Conservation (phyloP, 2,113 vertebrate genomes). For the Platichthys stellatus region DNA sequence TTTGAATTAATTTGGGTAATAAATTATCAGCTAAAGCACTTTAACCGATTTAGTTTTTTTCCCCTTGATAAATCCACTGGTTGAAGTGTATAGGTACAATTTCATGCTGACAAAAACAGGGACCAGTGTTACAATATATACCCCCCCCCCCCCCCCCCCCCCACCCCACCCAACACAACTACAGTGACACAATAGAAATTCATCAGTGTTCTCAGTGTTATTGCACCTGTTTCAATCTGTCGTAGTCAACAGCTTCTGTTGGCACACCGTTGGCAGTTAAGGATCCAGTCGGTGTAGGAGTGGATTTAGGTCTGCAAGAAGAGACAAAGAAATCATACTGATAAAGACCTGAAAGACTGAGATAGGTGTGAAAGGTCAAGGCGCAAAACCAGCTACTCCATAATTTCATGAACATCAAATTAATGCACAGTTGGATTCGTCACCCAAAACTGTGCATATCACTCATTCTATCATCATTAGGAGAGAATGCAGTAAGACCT, state of each 20-base stretch:
- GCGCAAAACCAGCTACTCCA: neutral
- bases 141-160: too few species aligned
- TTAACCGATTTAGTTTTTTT: too few species aligned
- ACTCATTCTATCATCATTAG: neutral
- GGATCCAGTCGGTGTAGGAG: constrained; percentile 88
- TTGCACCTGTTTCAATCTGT: constrained; percentile 96
- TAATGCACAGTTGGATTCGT: neutral
- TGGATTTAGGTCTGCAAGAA: constrained; percentile 91
- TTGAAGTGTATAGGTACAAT: too few species aligned
- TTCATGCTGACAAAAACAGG: neutral
- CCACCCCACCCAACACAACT: too few species aligned
- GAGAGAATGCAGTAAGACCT: neutral
- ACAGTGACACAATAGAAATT: neutral
- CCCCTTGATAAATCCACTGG: too few species aligned
- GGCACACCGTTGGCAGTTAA: constrained; percentile 97
- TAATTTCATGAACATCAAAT: neutral
- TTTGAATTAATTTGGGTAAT: too few species aligned
- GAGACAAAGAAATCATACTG: constrained; percentile 10
- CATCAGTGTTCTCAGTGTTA: neutral
- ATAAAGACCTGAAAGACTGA: neutral
- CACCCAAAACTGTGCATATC: neutral
- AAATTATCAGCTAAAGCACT: too few species aligned
- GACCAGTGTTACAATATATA: neutral
- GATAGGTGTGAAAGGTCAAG: neutral
- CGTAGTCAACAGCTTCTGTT: constrained; percentile 93